Percentiles rank a stretch among this genome's conserved stretches.
Conservation (phyloP, 2,888 invertebrate species). For the Tuberolachnus salignus region DNA sequence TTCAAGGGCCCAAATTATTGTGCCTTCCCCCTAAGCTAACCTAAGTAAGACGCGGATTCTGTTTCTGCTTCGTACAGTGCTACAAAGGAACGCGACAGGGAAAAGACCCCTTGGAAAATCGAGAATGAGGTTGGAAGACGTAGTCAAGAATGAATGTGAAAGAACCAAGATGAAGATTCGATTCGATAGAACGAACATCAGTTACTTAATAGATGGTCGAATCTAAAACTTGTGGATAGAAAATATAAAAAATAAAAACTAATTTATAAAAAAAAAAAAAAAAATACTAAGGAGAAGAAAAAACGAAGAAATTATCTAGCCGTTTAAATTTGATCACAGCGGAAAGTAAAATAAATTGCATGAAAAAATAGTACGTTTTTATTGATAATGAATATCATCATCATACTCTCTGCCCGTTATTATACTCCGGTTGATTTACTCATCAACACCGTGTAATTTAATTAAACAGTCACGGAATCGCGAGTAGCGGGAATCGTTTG, state of each 20-base stretch:
- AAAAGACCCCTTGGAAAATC: neutral
- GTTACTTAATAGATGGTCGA: too few species aligned
- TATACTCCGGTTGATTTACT: conserved; percentile 18
- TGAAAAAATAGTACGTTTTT: neutral
- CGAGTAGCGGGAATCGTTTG: conserved; percentile 22
- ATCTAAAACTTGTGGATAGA: too few species aligned
- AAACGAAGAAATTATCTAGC: conserved; percentile 3
- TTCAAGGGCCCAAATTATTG: too few species aligned
- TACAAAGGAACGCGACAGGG: neutral
- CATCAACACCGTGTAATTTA: conserved; percentile 32
- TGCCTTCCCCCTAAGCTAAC: too few species aligned
- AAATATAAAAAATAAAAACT: neutral
- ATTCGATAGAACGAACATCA: too few species aligned
- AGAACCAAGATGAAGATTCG: too few species aligned
- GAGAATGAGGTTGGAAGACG: neutral
- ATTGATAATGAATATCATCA: neutral
- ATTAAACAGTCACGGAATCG: conserved; percentile 40
- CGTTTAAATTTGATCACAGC: neutral
- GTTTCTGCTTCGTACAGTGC: too few species aligned
- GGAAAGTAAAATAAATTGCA: neutral
- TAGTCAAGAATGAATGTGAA: neutral
- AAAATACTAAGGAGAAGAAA: neutral
- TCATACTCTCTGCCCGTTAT: too few species aligned
- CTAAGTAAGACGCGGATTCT: too few species aligned
- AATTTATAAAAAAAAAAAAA: neutral